phyloP scores from a whole-genome alignment of 2,888 invertebrate genomes.

The Ochropleura leucogaster region DNA sequence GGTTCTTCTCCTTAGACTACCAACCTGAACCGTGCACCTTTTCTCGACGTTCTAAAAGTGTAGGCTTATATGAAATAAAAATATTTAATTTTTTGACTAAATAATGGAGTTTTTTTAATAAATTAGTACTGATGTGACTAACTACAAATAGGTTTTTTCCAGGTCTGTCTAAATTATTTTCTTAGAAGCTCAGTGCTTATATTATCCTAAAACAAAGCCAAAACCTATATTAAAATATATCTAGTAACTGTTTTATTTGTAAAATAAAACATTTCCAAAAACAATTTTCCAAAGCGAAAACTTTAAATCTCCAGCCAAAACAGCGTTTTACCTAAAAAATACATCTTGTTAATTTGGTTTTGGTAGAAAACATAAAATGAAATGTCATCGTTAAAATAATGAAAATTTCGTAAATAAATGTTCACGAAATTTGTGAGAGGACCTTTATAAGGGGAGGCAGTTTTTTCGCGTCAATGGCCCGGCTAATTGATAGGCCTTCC shows the following conservation, averaged over 20 bases:
- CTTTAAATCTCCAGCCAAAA: not conserved
- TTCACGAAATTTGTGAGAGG: slow-evolving; percentile 62
- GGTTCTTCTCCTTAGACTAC: no score
- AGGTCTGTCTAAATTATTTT: no score
- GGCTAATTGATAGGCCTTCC: slow-evolving; percentile 75
- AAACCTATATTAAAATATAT: no score
- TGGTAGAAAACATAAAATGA: slow-evolving; percentile 35
- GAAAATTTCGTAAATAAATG: slow-evolving; percentile 60
- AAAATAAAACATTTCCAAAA: not conserved
- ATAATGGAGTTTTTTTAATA: no score
- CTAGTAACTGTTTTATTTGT: not conserved
- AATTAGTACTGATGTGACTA: no score
- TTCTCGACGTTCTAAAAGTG: no score
- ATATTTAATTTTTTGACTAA: no score
- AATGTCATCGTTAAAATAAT: slow-evolving; percentile 56
- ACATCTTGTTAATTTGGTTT: slow-evolving; percentile 32
- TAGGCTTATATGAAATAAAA: no score
- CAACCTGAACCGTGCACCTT: no score
- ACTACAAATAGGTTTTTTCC: no score
- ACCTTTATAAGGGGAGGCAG: slow-evolving; percentile 52
- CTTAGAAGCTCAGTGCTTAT: not conserved
- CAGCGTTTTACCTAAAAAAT: not conserved
- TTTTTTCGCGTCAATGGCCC: slow-evolving; percentile 73
- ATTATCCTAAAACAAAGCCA: not conserved
- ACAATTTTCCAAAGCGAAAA: not conserved